Percentiles rank a stretch among this genome's conserved stretches.
Evolutionary conservation across 2,888 invertebrate species (phyloP).

Genomic region (Ypsolopha scabrella): DNA sequence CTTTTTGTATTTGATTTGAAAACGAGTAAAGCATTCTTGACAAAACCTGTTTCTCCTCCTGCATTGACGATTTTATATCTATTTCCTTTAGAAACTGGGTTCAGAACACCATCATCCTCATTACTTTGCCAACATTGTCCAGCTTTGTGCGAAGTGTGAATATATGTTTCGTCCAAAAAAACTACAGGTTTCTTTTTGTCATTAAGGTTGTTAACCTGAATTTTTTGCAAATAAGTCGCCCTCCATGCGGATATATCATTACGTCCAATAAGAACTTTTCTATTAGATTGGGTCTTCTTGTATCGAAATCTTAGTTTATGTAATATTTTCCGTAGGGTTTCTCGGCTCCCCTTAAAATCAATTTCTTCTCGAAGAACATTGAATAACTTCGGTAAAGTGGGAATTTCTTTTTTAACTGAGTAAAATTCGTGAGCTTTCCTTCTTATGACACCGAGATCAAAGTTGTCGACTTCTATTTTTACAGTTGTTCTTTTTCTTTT

Average conservation of each 20-base stretch:
- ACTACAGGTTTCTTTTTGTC: not conserved
- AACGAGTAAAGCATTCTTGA: too few species aligned
- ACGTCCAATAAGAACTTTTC: not conserved
- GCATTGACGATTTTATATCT: too few species aligned
- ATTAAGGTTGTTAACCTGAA: not conserved
- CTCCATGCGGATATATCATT: constrained; percentile 1
- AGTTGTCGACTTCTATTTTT: constrained; percentile 1
- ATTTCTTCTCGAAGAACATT: not conserved
- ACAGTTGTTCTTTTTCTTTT: constrained; percentile 7
- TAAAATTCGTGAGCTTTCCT: constrained; percentile 3
- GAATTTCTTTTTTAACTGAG: not conserved
- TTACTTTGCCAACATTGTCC: too few species aligned
- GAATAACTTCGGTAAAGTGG: not conserved
- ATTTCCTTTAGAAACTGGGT: too few species aligned
- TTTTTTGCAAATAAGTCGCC: not conserved
- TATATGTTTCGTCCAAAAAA: not conserved
- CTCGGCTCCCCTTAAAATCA: too few species aligned
- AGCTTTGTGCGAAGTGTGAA: too few species aligned
- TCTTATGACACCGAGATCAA: not conserved
- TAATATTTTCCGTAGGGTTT: too few species aligned
- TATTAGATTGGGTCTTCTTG: not conserved
- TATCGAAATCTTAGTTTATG: too few species aligned
- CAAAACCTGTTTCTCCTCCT: too few species aligned
- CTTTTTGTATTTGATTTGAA: too few species aligned
- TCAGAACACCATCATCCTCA: too few species aligned